phyloP scores from a whole-genome alignment of 2,113 vertebrate genomes.

The Aphyosemion australe region DNA sequence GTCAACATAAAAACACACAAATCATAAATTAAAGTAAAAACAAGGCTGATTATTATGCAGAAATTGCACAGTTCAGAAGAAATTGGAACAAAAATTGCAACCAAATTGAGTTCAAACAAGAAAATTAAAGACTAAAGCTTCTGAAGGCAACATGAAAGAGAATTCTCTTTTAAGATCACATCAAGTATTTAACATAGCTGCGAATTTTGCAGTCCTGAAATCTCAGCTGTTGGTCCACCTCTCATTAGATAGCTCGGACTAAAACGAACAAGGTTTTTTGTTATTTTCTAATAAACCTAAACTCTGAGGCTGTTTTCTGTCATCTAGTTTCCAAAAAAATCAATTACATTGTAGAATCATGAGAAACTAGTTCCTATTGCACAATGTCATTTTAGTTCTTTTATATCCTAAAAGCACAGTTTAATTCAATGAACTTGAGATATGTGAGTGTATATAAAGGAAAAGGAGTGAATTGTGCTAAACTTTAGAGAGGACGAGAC shows the following conservation, averaged over 20 bases:
- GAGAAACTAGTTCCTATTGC: slow-evolving; percentile 11
- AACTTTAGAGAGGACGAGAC: slow-evolving; percentile 1
- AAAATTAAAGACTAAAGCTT: slow-evolving; percentile 33
- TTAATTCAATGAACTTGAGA: slow-evolving; percentile 8
- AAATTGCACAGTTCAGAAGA: background rate
- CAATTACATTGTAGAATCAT: slow-evolving; percentile 30
- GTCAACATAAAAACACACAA: background rate
- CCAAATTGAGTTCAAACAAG: slow-evolving; percentile 12
- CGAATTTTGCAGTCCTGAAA: slow-evolving; percentile 54
- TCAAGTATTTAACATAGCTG: slow-evolving; percentile 58
- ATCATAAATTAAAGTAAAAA: slow-evolving; percentile 2
- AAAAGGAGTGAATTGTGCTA: background rate
- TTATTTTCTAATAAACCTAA: slow-evolving; percentile 45
- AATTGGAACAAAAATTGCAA: slow-evolving; percentile 9
- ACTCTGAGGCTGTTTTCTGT: slow-evolving; percentile 22
- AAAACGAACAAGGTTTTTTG: slow-evolving; percentile 33
- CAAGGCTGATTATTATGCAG: background rate
- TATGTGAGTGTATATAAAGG: background rate
- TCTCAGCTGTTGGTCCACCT: slow-evolving; percentile 33
- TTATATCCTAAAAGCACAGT: slow-evolving; percentile 4
- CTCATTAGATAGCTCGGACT: slow-evolving; percentile 42
- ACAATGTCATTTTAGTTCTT: slow-evolving; percentile 11
- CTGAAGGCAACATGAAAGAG: slow-evolving; percentile 30
- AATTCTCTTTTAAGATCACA: slow-evolving; percentile 55
- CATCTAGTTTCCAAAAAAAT: slow-evolving; percentile 23